Evolutionary conservation across 92 coral and sea anemone species (phyloP), one percentile per base, ranked within the genome.

Genomic region (Montipora capitata): DNA sequence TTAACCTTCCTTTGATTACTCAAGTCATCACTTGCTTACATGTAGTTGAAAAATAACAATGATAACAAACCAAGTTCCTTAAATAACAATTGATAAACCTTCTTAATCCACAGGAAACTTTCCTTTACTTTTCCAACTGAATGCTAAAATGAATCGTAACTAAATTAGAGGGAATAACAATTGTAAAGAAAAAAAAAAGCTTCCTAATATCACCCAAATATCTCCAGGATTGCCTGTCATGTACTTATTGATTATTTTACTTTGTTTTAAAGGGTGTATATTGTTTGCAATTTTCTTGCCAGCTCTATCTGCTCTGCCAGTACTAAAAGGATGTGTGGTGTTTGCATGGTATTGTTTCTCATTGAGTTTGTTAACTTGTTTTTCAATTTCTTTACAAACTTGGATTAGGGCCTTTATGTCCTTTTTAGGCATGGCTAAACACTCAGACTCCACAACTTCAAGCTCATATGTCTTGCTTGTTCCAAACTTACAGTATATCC

Each of bases 301-400:
- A 72, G 18, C 20, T 72, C 76, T 42, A 72, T 12, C 76, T 72
- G 76, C 57, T 72, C 76, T 42, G 57, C 76, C 57, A 72, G 57
- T 43, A 72, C 56, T 43, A 57, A 44, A 4, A 42, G 44, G 7
- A 42, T 41, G 59, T 1, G 35, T 27, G 35, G 2, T 27, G 35
- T 27, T 27, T 27, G 40, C 44, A 56, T 14, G 3, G 76, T 56
- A 72, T 27, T 72, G 76, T 72, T 72, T 10, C 7, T 17, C 15
- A 72, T 72, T 72, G 17, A 72, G 57, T 13, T 72, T 38, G 39
- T 12, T 10, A 41, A 72, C 44, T 72, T 72, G 57, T 43, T 72
- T 72, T 43, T 69, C 35, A 56, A 72, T 43, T 72, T 72, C 39
- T 10, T 72, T 40, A 10, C 20, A 54, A 42, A 42, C 10, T 72